phyloP scores from a whole-genome alignment of 2,797 vertebrate species.

The Hemitrygon akajei region DNA sequence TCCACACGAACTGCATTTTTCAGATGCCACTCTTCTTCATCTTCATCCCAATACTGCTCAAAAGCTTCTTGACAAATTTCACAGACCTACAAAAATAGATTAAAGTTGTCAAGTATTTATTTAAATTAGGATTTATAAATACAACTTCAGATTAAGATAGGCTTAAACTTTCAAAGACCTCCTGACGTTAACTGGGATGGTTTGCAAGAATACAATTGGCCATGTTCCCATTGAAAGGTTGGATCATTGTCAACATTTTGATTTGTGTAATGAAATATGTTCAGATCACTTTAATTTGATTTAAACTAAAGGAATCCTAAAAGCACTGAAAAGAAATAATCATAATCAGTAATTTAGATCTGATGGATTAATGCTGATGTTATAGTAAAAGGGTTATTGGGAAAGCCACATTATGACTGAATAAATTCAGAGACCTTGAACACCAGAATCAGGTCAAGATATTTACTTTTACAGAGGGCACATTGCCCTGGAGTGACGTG shows the following conservation, averaged over 20 bases:
- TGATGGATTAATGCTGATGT: too few species aligned
- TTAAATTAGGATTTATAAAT: neutral
- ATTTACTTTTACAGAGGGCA: too few species aligned
- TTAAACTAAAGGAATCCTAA: too few species aligned
- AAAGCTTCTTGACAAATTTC: conserved; percentile 96
- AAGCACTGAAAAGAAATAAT: too few species aligned
- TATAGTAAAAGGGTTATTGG: too few species aligned
- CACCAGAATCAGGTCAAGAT: too few species aligned
- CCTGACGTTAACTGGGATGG: neutral
- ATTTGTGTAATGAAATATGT: neutral
- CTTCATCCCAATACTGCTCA: conserved; percentile 98
- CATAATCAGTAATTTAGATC: too few species aligned
- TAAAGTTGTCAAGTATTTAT: neutral
- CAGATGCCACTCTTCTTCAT: conserved; percentile 97
- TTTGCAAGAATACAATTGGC: neutral
- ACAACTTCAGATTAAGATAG: neutral
- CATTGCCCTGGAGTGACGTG: too few species aligned
- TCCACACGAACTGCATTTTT: conserved; percentile 90
- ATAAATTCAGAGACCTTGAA: too few species aligned
- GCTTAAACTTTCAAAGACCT: neutral
- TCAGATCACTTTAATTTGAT: neutral
- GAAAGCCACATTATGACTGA: too few species aligned
- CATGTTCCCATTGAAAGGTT: neutral
- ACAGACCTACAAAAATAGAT: conserved; percentile 63
- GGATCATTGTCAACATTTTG: neutral